Evolutionary conservation across 2,797 vertebrate genomes (phyloP), one percentile per base, ranked within the genome.

Genomic region (Gobio occitaniae): DNA sequence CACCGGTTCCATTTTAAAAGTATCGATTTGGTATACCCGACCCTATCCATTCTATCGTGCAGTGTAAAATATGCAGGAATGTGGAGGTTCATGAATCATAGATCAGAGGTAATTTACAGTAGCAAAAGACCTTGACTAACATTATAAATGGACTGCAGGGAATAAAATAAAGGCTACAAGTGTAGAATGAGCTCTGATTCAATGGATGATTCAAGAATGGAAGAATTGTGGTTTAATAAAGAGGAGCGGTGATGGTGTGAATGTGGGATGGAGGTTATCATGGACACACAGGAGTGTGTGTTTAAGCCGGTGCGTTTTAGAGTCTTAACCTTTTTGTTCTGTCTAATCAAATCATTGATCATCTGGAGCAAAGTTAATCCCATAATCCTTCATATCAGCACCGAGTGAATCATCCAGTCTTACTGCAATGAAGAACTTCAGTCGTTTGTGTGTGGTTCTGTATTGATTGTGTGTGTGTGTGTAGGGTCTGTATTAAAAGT

Each of bases 281-380:
- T 25, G 65, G 19, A 69, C n/a, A 15, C 65, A 17, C 52, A 50
- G 44, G 61, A 78, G 74, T 2, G 36, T 59, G 65, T 78, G 63
- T 59, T 78, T 70, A 78, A 78, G 72, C 74, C 52, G 21, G 3
- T 44, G 21, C 15, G 10, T 70, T 78, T 77, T 84, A 52, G 54
- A 61, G 66, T 48, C 65, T 70, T 84, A 84, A 78, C 74, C 48
- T 78, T 84, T 78, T 78, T 84, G 83, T 84, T 84, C 36, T 48
- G 66, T 36, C 52, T 84, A 84, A 84, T 84, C 83, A 61, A 78
- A 71, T 78, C 65, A 84, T 78, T 78, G 83, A 84, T 84, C 75
- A 78, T 78, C 50, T 52, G 50, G 82, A 68, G 74, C 48, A 56
- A 70, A 78, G 74, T 78, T 84, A 78, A 84, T 78, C 82, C 63